phyloP scores from a whole-genome alignment of 2,888 invertebrate genomes.

The Capitulum mitella region DNA sequence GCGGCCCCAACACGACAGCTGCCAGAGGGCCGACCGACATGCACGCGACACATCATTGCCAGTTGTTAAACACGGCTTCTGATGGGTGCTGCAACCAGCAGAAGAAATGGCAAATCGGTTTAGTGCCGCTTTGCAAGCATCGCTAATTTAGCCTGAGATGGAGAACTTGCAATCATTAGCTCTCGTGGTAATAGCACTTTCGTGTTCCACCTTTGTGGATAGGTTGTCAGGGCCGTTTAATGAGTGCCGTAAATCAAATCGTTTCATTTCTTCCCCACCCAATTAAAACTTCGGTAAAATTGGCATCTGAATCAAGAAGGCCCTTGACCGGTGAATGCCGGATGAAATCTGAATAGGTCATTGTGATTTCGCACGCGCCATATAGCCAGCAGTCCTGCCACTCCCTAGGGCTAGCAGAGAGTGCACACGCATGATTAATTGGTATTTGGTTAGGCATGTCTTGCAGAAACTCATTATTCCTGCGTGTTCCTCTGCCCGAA shows the following conservation, averaged over 20 bases:
- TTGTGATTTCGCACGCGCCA: too few species aligned
- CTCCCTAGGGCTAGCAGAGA: too few species aligned
- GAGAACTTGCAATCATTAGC: not conserved
- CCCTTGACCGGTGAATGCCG: too few species aligned
- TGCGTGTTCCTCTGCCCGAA: too few species aligned
- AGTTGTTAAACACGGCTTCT: not conserved
- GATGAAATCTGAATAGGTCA: too few species aligned
- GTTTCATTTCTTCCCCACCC: not conserved
- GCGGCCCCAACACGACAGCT: not conserved
- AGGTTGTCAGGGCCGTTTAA: not conserved
- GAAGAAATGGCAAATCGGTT: not conserved
- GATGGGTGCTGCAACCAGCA: not conserved
- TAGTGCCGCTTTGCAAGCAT: not conserved
- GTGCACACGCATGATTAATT: too few species aligned
- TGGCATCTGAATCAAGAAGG: constrained; percentile 14
- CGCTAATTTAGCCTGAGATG: not conserved
- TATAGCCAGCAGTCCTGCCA: too few species aligned
- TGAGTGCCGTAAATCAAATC: constrained; percentile 10
- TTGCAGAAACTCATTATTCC: too few species aligned
- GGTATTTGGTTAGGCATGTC: too few species aligned
- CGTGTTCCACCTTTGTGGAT: not conserved
- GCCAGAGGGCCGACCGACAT: not conserved
- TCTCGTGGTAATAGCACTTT: not conserved
- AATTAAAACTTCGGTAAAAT: constrained; percentile 1
- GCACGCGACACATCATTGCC: not conserved